A percentile compares a stretch with the other conserved stretches of the same genome.
These are phyloP conservation scores for Patella pellucida DNA, from an alignment of 2,888 invertebrate genomes.

Conservation along the genomic window DNA sequence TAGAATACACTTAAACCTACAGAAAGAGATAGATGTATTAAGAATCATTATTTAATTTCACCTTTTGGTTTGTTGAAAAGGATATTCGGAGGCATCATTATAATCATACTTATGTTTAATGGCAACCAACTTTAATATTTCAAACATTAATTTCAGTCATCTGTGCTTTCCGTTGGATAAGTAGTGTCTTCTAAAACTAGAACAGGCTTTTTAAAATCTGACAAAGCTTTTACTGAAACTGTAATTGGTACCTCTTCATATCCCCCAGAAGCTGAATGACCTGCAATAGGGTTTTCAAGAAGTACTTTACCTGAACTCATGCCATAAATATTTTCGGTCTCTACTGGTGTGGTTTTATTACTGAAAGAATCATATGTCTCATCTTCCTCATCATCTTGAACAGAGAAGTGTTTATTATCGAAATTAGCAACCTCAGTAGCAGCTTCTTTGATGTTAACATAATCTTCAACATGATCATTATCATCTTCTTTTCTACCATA, in stretches of 20 bases:
- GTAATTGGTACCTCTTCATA: neutral
- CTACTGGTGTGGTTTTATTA: too few species aligned
- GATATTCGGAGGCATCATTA: too few species aligned
- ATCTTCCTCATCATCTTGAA: constrained; percentile 11
- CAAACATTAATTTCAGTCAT: too few species aligned
- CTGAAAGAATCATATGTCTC: constrained; percentile 18
- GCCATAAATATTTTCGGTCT: constrained; percentile 27
- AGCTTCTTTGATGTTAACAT: constrained; percentile 24
- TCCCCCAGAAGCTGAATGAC: neutral
- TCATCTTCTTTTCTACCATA: constrained; percentile 34
- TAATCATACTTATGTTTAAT: too few species aligned
- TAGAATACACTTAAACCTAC: too few species aligned
- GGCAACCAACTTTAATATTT: too few species aligned
- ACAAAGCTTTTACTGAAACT: neutral
- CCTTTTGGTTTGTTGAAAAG: too few species aligned
- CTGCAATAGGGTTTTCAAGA: neutral
- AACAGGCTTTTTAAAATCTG: too few species aligned
- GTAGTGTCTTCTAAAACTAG: too few species aligned
- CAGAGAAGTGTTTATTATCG: neutral
- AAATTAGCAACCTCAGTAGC: neutral
- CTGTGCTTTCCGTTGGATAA: too few species aligned
- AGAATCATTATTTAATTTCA: too few species aligned
- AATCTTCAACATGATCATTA: constrained; percentile 38
- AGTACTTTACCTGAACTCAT: constrained; percentile 20
- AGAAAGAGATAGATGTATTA: too few species aligned